A percentile compares a stretch with the other conserved stretches of the same genome.
Evolutionary conservation across 1,140 invertebrate genomes (phyloP).

Genomic region (Vanessa tameamea): DNA sequence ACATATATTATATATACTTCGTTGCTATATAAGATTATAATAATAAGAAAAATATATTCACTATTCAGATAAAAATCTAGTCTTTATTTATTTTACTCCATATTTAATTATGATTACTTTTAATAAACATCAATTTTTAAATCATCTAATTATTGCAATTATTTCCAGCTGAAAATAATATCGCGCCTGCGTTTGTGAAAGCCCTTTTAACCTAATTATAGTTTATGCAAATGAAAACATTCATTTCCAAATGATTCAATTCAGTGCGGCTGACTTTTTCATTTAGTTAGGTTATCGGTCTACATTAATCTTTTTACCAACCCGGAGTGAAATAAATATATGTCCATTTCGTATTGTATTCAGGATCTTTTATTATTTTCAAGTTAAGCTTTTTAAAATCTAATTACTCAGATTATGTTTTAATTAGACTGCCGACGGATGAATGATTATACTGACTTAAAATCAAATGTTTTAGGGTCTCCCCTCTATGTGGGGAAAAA

Average conservation of each 20-base stretch:
- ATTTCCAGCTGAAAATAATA: not conserved
- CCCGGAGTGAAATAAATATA: slow-evolving; percentile 42
- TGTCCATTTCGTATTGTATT: slow-evolving; percentile 25
- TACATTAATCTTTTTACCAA: slow-evolving; percentile 54
- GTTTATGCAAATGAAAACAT: slow-evolving; percentile 66
- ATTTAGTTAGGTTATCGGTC: slow-evolving; percentile 58
- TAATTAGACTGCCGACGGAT: too few relatives aligned
- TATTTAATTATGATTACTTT: too few relatives aligned
- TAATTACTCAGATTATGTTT: too few relatives aligned
- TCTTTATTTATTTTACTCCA: too few relatives aligned
- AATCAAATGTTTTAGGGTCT: too few relatives aligned
- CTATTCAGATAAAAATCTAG: too few relatives aligned
- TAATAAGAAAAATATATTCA: too few relatives aligned
- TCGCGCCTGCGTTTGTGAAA: slow-evolving; percentile 16
- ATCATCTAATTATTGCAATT: not conserved
- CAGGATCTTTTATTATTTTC: not conserved
- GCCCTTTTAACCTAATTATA: slow-evolving; percentile 64
- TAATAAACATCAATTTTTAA: not conserved
- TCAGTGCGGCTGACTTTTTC: slow-evolving; percentile 54
- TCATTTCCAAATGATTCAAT: slow-evolving; percentile 66
- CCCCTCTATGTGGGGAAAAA: too few relatives aligned
- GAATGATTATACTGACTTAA: too few relatives aligned
- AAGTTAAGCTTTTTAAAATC: too few relatives aligned
- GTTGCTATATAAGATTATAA: too few relatives aligned
- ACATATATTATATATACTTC: too few relatives aligned